A percentile compares a stretch with the other conserved stretches of the same genome.
Evolutionary conservation across 2,888 invertebrate species (phyloP).

Genomic region (Uloborus plumipes): DNA sequence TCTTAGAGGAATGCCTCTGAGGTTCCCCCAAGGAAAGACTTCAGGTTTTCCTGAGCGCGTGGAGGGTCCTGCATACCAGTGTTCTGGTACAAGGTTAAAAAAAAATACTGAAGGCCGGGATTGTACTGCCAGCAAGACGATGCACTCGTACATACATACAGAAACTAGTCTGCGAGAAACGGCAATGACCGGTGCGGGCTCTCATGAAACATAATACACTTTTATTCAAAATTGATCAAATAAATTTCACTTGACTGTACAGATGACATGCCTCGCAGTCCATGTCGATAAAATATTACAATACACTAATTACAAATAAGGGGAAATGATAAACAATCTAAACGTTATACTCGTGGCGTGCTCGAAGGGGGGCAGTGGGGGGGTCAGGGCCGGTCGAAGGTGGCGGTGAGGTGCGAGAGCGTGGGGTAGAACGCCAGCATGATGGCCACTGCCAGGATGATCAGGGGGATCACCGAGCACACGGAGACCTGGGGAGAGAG

Average conservation of each 20-base stretch:
- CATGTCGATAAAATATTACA: conserved; percentile 53
- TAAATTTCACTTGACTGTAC: conserved; percentile 58
- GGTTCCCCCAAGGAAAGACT: too few relatives aligned
- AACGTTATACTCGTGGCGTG: conserved; percentile 26
- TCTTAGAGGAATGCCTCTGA: too few relatives aligned
- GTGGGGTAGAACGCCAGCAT: conserved; percentile 67
- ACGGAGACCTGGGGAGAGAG: conserved; percentile 63
- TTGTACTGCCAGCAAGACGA: too few relatives aligned
- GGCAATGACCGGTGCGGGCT: too few relatives aligned
- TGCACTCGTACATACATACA: too few relatives aligned
- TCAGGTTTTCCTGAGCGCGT: too few relatives aligned
- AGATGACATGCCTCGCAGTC: conserved; percentile 21
- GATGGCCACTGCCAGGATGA: conserved; percentile 65
- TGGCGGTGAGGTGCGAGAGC: conserved; percentile 71
- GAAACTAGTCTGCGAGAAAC: too few relatives aligned
- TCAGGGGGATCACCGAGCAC: conserved; percentile 65
- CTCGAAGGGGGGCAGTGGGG: not conserved
- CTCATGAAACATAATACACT: conserved; percentile 43
- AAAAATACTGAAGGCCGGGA: too few relatives aligned
- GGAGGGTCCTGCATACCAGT: too few relatives aligned
- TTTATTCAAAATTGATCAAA: conserved; percentile 52
- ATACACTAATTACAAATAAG: conserved; percentile 63
- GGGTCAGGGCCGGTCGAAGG: conserved; percentile 66
- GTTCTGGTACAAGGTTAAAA: too few relatives aligned
- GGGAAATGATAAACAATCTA: conserved; percentile 41